Evolutionary conservation across 2,797 vertebrate genomes (phyloP), one percentile per base, ranked within the genome.

Genomic region (Anabacerthia variegaticeps): DNA sequence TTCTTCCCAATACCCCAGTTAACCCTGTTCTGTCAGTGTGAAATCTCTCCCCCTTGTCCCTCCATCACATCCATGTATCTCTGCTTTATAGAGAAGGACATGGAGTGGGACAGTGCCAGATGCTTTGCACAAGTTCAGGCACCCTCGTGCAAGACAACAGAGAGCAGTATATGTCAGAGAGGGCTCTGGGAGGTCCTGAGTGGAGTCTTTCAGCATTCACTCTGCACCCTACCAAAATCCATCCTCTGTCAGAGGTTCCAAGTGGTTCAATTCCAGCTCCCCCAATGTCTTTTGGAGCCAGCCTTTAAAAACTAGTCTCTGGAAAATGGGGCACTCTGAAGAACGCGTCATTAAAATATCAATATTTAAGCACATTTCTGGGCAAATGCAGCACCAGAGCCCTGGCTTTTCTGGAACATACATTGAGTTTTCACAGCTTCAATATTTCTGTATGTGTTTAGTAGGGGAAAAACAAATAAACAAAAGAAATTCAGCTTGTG

Each of bases 151-250:
- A 19, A 12, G 62, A 2, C 20, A n/a, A 30, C 10, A 17, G 66
- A 72, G 62, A 17, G 36, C 39, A 15, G 26, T 0, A 1, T 0
- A 7, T 24, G 46, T 23, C 3, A 7, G 7, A 8, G 32, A 28
- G 74, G 59, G 67, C n/a, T 3, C 24, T 9, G 56, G 39, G 32
- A 36, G 49, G 10, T 16, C 7, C 43, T 20, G 0, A 0, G 1
- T 26, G 46, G 75, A 74, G 32, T 16, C 37, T 54, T 41, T 28
- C 2, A 8, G n/a, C 18, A 2, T 4, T 37, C 20, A 5, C 9
- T 26, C 46, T 4, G 6, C 7, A 51, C 71, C 44, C 43, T 36
- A 3, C 74, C 24, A 17, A 48, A 56, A 32, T 3, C 36, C 44
- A 11, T 48, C 44, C 37, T 30, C 89, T 87, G 30, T 18, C 78